Evolutionary conservation across 2,113 vertebrate genomes (phyloP).

Genomic region (Corythornis vintsioides): DNA sequence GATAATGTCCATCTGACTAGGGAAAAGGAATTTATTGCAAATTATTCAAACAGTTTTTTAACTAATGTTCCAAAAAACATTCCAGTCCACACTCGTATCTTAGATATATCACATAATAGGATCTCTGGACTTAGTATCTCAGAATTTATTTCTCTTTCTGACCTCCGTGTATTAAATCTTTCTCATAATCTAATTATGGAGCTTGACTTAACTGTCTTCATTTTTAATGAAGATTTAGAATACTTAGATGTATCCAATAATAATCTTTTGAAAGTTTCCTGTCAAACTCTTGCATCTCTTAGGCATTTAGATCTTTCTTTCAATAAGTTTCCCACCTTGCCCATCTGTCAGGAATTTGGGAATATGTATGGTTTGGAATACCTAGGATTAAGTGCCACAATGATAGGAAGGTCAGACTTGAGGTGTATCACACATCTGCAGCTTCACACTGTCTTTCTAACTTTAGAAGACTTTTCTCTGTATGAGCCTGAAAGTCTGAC

Average conservation of each 20-base stretch:
- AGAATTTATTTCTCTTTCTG: conserved; percentile 70
- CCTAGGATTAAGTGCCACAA: conserved; percentile 78
- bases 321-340: conserved; percentile 79
- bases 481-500: conserved; percentile 78
- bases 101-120: conserved; percentile 84
- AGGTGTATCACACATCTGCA: conserved; percentile 64
- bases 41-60: conserved; percentile 68
- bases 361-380: conserved; percentile 75
- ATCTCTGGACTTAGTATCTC: conserved; percentile 73
- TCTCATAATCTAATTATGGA: conserved; percentile 80
- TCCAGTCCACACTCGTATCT: conserved; percentile 28
- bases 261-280: conserved; percentile 75
- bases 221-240: conserved; percentile 75
- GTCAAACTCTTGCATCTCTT: conserved; percentile 59
- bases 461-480: conserved; percentile 55
- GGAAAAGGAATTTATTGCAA: conserved; percentile 52
- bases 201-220: conserved; percentile 77
- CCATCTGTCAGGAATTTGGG: conserved; percentile 79
- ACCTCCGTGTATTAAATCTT: conserved; percentile 80
- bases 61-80: conserved; percentile 62
- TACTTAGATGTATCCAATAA: conserved; percentile 89
- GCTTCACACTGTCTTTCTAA: conserved; percentile 76
- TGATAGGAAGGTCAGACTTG: conserved; percentile 74
- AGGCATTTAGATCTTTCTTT: conserved; percentile 81
- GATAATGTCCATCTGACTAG: conserved; percentile 5